phyloP scores from a whole-genome alignment of 2,888 invertebrate genomes.

The Acholoe squamosa region DNA sequence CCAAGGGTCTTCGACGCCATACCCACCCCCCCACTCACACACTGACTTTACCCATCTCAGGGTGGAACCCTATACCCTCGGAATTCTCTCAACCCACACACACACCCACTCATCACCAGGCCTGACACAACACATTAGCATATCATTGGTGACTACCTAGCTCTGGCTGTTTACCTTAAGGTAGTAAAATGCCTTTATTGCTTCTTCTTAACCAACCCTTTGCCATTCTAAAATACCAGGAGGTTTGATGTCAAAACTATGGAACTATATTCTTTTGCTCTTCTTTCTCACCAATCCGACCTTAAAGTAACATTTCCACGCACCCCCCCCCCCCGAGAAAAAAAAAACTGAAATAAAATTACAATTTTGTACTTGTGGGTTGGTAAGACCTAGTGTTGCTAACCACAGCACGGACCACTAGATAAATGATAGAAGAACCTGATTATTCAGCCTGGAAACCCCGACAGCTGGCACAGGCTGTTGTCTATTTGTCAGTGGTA shows the following conservation, averaged over 20 bases:
- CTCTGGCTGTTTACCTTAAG: background rate
- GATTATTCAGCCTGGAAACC: background rate
- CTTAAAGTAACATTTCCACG: too few species aligned
- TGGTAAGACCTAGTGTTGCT: background rate
- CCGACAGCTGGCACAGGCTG: background rate
- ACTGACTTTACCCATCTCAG: too few species aligned
- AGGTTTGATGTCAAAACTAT: too few species aligned
- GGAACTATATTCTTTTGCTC: too few species aligned
- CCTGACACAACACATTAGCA: background rate
- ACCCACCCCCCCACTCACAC: too few species aligned
- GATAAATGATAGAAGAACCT: background rate
- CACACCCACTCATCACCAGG: background rate
- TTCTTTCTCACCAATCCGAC: too few species aligned
- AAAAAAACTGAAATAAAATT: too few species aligned
- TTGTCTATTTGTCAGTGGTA: constrained; percentile 1
- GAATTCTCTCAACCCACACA: constrained; percentile 4
- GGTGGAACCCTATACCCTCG: background rate
- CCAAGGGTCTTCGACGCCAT: too few species aligned
- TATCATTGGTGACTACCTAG: constrained; percentile 1
- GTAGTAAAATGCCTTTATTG: background rate
- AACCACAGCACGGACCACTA: background rate
- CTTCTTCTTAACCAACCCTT: background rate
- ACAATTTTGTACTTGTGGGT: too few species aligned
- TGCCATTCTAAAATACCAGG: background rate
- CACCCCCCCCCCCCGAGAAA: too few species aligned